A percentile compares a stretch with the other conserved stretches of the same genome.
Conservation (phyloP, 2,888 invertebrate genomes). For the Leptopilina drosophilae region DNA sequence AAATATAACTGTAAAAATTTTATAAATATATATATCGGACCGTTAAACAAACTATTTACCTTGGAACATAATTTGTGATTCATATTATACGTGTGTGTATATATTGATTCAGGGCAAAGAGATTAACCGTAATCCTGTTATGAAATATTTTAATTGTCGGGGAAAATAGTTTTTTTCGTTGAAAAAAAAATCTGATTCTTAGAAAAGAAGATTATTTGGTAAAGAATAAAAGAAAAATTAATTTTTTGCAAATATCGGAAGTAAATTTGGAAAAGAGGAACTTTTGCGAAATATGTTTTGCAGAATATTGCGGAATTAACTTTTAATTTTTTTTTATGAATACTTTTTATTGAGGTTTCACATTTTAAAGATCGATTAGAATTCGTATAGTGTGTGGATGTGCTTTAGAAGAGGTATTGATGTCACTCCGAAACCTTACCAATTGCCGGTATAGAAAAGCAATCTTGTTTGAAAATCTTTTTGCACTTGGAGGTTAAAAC, state of each 20-base stretch:
- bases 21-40: conserved; percentile 17
- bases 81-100: background rate
- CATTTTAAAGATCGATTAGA: conserved; percentile 25
- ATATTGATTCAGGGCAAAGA: background rate
- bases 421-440: conserved; percentile 34
- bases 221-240: too few species aligned
- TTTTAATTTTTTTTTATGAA: conserved; percentile 1
- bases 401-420: conserved; percentile 19
- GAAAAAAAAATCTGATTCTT: too few species aligned
- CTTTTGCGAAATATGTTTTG: too few species aligned
- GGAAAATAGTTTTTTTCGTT: background rate
- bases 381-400: background rate
- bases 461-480: conserved; percentile 34
- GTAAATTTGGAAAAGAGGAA: too few species aligned
- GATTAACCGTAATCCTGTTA: background rate
- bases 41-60: conserved; percentile 12
- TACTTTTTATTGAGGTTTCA: background rate
- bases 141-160: background rate
- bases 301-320: too few species aligned
- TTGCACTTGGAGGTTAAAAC: conserved; percentile 13
- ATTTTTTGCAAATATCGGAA: too few species aligned
- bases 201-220: too few species aligned
- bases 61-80: conserved; percentile 25
- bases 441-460: conserved; percentile 17
- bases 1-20: conserved; percentile 27